Evolutionary conservation across 2,888 invertebrate genomes (phyloP), one percentile per base, ranked within the genome.

Genomic region (Eristalinus sepulchralis): DNA sequence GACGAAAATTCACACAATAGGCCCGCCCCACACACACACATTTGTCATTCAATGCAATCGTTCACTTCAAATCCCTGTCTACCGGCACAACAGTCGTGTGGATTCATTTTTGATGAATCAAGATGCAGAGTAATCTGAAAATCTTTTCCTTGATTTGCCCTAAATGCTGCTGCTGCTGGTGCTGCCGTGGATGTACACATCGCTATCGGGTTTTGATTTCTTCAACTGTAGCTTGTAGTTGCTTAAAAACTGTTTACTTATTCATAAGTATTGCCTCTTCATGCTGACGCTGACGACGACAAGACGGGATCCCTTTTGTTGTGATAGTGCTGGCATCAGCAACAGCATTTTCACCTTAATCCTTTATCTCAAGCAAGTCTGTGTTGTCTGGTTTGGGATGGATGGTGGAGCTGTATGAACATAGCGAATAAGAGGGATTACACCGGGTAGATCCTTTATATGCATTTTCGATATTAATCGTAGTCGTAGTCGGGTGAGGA

Each of bases 391-490:
- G 39, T 39, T 6, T 39, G 13, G 39, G 39, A n/a, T 57, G 24
- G 13, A 11, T 57, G 22, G 57, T 22, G 11, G 57, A 11, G 24
- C 13, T 57, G 57, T 57, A 31, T 53, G 66, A 10, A 39, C n/a
- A 47, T 13, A 24, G 27, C n/a, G 27, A 22, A 13, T 31, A 4
- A 27, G 9, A 5, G 53, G 13, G 22, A 33, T 10, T 11, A 13
- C 27, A 11, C 27, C 17, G 34, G 34, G 22, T 13, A 36, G 59
- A 59, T 59, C 59, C 36, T 59, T 59, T 36, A 36, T 59, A 59
- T 70, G 70, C 70, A 59, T 70, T 70, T 59, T n/a, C 22, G 36
- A 59, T 24, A 70, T 70, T 36, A 59, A 36, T 59, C 70, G 4
- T 22, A 67, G 55, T 55, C 17, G 5, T 3, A 57, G 47, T 8